phyloP scores from a whole-genome alignment of 2,888 invertebrate genomes.

The Eupithecia inturbata region DNA sequence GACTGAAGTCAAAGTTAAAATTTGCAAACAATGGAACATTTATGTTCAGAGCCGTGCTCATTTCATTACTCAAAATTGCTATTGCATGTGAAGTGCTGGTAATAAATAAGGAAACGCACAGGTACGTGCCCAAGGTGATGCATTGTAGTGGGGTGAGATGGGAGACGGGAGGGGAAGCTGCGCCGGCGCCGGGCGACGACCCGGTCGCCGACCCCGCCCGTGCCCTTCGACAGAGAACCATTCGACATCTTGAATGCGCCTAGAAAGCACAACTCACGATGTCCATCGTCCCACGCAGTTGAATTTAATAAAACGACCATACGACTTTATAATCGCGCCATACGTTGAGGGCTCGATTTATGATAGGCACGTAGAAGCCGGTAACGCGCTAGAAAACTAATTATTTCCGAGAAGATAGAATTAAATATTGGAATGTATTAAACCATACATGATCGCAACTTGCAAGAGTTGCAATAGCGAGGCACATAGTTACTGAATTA shows the following conservation, averaged over 20 bases:
- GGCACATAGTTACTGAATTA: neutral
- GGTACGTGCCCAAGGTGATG: slow-evolving; percentile 48
- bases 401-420: neutral
- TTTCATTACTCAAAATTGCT: slow-evolving; percentile 37
- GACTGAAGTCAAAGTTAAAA: slow-evolving; percentile 3
- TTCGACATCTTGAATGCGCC: slow-evolving; percentile 41
- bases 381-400: neutral
- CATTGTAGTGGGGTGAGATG: slow-evolving; percentile 41
- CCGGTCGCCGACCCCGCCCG: slow-evolving; percentile 64
- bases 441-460: neutral
- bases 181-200: slow-evolving; percentile 59
- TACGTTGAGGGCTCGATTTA: neutral
- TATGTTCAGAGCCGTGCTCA: slow-evolving; percentile 29
- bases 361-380: too few relatives aligned
- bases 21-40: slow-evolving; percentile 32
- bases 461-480: neutral
- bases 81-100: slow-evolving; percentile 29
- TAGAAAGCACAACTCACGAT: slow-evolving; percentile 4
- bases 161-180: slow-evolving; percentile 47
- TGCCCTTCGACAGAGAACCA: slow-evolving; percentile 55
- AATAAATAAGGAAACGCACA: slow-evolving; percentile 48
- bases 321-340: neutral
- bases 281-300: neutral
- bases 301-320: neutral
- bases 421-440: neutral